phyloP scores from a whole-genome alignment of 2,113 vertebrate genomes.

The Aythya baeri region DNA sequence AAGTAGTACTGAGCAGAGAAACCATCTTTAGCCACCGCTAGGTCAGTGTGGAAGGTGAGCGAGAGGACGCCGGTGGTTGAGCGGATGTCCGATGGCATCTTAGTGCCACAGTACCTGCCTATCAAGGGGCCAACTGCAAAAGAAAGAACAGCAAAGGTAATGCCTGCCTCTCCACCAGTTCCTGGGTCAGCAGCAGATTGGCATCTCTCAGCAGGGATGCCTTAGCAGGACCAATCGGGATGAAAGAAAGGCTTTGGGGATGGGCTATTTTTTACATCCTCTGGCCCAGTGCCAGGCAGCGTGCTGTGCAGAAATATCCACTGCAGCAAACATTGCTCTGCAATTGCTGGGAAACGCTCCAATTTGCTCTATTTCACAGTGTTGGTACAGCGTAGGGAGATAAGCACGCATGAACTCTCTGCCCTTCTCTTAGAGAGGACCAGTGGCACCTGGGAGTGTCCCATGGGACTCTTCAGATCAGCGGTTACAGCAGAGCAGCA shows the following conservation, averaged over 20 bases:
- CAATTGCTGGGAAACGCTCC: constrained; percentile 25
- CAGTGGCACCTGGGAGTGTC: background rate
- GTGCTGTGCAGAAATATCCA: background rate
- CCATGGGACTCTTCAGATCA: background rate
- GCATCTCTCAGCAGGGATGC: background rate
- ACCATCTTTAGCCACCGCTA: constrained; percentile 97
- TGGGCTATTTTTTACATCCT: background rate
- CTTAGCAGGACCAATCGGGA: rapidly evolving
- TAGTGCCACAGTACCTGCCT: constrained; percentile 94
- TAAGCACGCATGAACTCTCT: background rate
- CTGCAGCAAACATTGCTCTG: background rate
- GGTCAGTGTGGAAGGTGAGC: constrained; percentile 94
- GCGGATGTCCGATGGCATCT: constrained; percentile 91
- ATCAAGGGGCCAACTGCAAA: constrained; percentile 93
- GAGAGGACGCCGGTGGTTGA: constrained; percentile 94
- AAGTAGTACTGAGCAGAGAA: constrained; percentile 96
- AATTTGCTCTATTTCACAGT: background rate
- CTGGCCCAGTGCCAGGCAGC: background rate
- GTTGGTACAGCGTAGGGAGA: background rate
- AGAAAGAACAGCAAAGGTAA: constrained; percentile 45
- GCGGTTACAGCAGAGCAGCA: background rate
- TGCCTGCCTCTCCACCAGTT: background rate
- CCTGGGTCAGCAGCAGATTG: background rate
- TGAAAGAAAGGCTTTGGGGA: background rate
- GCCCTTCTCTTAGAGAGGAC: background rate